phyloP scores from a whole-genome alignment of 2,888 invertebrate species.

The Nemoura dubitans region DNA sequence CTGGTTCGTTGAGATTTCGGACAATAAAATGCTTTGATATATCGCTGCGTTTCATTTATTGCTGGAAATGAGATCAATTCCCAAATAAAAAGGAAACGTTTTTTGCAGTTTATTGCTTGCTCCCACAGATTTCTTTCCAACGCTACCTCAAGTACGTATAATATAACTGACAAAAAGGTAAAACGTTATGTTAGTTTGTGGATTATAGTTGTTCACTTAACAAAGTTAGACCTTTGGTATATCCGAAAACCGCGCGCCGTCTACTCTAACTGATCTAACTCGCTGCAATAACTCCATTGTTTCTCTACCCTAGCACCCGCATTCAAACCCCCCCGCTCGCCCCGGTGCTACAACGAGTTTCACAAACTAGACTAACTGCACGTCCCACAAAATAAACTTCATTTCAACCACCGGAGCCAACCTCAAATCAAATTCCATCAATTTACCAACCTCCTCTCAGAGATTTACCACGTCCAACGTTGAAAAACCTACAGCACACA shows the following conservation, averaged over 20 bases:
- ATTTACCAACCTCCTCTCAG: background rate
- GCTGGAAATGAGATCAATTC: background rate
- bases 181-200: too few species aligned
- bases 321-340: background rate
- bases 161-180: too few species aligned
- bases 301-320: background rate
- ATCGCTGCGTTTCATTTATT: background rate
- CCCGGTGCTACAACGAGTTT: background rate
- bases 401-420: background rate
- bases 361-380: background rate
- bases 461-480: background rate
- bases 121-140: too few species aligned
- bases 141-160: too few species aligned
- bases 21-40: background rate
- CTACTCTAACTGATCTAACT: too few species aligned
- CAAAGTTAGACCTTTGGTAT: too few species aligned
- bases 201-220: too few species aligned
- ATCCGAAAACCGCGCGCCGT: too few species aligned
- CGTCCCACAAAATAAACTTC: background rate
- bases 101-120: too few species aligned
- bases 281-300: background rate
- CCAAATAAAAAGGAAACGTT: too few species aligned
- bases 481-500: too few species aligned
- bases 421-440: background rate
- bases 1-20: background rate